These are phyloP conservation scores for Plagodis dolabraria DNA, from an alignment of 2,888 invertebrate genomes.

Conservation along the genomic window DNA sequence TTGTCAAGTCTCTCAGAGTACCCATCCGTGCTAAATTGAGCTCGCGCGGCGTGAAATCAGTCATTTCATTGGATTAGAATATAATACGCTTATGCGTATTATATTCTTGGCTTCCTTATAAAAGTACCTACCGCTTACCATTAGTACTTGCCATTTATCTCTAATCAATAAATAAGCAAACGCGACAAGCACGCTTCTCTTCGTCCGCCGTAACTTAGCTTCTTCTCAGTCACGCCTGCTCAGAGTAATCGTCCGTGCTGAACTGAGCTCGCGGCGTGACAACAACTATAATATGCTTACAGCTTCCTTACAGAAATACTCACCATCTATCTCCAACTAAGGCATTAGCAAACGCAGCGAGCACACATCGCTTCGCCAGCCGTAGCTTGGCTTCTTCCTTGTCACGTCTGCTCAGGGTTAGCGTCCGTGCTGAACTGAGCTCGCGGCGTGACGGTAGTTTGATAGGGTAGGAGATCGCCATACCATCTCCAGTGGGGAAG, in stretches of 20 bases:
- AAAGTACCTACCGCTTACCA: too few species aligned
- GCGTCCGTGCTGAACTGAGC: slow-evolving; percentile 71
- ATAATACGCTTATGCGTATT: too few species aligned
- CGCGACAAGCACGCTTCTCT: slow-evolving; percentile 68
- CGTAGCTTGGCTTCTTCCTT: slow-evolving; percentile 75
- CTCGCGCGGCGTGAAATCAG: slow-evolving; percentile 70
- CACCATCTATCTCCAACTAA: slow-evolving; percentile 55
- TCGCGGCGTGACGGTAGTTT: slow-evolving; percentile 74
- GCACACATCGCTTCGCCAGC: slow-evolving; percentile 68
- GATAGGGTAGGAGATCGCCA: slow-evolving; percentile 74
- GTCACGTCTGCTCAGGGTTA: slow-evolving; percentile 77
- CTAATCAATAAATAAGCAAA: slow-evolving; percentile 54
- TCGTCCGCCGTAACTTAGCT: slow-evolving; percentile 71
- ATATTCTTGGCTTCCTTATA: neutral
- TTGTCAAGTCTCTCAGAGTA: slow-evolving; percentile 79
- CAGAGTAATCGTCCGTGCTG: slow-evolving; percentile 75
- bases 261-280: slow-evolving; percentile 70
- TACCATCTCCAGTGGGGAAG: slow-evolving; percentile 76
- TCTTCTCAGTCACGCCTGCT: slow-evolving; percentile 77
- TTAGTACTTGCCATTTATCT: slow-evolving; percentile 59
- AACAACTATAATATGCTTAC: slow-evolving; percentile 51
- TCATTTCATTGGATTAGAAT: too few species aligned
- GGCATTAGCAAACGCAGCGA: slow-evolving; percentile 62
- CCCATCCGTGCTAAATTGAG: slow-evolving; percentile 74
- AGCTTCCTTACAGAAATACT: slow-evolving; percentile 22